These are phyloP conservation scores for Diplosoma virens DNA, from an alignment of 23 tunicate genomes.

Conservation along the genomic window DNA sequence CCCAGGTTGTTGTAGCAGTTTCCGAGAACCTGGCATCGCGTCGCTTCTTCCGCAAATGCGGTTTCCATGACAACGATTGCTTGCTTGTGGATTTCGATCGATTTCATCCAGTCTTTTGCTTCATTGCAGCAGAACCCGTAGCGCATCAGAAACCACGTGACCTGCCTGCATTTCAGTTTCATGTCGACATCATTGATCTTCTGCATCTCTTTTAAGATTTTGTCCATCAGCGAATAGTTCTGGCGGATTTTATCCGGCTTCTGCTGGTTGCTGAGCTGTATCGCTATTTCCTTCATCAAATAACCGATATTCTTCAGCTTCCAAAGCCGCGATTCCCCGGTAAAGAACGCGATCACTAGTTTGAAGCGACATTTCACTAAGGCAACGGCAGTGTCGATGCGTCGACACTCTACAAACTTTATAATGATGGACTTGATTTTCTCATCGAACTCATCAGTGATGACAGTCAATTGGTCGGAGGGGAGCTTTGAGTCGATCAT, in stretches of 20 bases:
- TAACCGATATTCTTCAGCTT: neutral
- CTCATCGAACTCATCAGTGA: no score
- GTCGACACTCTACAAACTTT: neutral
- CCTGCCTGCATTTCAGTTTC: neutral
- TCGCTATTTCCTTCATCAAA: neutral
- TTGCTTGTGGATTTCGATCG: neutral
- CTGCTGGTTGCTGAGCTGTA: neutral
- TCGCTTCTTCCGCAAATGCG: neutral
- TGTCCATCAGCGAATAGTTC: neutral
- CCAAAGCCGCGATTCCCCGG: neutral
- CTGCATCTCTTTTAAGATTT: neutral
- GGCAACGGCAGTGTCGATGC: neutral
- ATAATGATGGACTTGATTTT: no score
- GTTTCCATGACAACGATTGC: neutral
- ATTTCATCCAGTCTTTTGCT: neutral
- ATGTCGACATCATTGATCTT: neutral
- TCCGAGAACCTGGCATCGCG: neutral
- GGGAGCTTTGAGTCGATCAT: no score
- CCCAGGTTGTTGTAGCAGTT: neutral
- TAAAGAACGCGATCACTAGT: no score
- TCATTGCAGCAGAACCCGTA: neutral
- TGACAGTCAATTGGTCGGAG: neutral
- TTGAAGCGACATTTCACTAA: neutral
- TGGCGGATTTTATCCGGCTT: neutral
- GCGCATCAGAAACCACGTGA: neutral